Conservation (phyloP, 2,113 vertebrate species). For the Glareola pratincola region DNA sequence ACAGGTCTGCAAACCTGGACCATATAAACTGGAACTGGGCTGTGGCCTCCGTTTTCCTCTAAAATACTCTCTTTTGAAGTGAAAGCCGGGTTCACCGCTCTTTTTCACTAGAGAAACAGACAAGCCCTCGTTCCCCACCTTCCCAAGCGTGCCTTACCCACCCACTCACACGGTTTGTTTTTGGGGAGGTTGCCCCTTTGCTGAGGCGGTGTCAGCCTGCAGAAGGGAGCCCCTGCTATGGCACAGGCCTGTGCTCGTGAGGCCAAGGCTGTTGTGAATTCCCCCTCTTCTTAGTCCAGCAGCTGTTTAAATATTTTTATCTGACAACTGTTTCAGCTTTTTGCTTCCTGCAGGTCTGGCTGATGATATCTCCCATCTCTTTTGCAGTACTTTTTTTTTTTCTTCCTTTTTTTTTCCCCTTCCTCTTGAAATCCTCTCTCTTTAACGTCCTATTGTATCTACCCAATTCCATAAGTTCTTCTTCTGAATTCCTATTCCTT, state of each 20-base stretch:
- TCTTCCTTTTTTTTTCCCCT: background rate
- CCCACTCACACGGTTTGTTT: background rate
- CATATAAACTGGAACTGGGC: fast-evolving
- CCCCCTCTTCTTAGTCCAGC: background rate
- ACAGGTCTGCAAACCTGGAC: background rate
- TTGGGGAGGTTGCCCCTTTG: background rate
- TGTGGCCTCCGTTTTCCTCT: background rate
- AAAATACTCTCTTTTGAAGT: background rate
- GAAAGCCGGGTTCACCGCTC: background rate
- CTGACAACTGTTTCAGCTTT: background rate
- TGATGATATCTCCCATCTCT: background rate
- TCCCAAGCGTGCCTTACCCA: background rate
- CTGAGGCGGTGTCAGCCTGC: background rate
- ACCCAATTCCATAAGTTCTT: slow-evolving; percentile 42
- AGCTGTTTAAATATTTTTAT: background rate
- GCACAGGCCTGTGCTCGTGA: fast-evolving
- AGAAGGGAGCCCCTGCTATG: background rate
- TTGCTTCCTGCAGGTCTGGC: background rate
- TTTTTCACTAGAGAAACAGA: background rate
- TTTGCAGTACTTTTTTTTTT: background rate
- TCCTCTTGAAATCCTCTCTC: background rate
- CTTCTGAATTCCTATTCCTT: slow-evolving; percentile 19
- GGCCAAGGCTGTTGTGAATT: fast-evolving
- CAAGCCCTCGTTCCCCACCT: background rate
- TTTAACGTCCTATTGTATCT: slow-evolving; percentile 18